Conservation (phyloP, 2,888 invertebrate species). For the Elmis aenea region DNA sequence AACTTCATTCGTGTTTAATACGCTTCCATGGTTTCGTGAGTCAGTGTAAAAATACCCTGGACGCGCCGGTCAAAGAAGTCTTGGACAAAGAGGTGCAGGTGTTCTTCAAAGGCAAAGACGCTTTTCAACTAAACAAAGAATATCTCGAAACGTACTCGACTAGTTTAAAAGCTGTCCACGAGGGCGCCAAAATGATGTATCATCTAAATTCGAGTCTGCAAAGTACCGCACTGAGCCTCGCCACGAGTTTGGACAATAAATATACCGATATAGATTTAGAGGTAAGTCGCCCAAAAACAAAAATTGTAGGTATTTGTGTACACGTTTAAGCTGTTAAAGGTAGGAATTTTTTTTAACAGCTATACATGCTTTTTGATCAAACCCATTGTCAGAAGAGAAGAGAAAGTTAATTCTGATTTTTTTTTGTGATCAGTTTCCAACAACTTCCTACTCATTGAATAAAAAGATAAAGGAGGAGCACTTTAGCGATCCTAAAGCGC, state of each 20-base stretch:
- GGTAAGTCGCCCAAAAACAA: no score
- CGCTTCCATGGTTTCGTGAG: slow-evolving; percentile 62
- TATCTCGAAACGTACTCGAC: slow-evolving; percentile 57
- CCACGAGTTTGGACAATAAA: slow-evolving; percentile 52
- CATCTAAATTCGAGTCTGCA: slow-evolving; percentile 65
- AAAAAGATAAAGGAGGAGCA: no score
- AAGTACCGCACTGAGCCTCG: slow-evolving; percentile 58
- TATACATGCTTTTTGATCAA: not conserved
- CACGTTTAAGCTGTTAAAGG: no score
- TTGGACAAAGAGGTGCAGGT: slow-evolving; percentile 50
- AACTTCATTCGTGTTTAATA: slow-evolving; percentile 81
- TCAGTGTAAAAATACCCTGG: slow-evolving; percentile 44
- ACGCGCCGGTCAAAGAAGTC: slow-evolving; percentile 51
- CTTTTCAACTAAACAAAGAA: slow-evolving; percentile 62
- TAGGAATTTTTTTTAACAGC: not conserved
- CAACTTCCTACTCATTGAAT: no score
- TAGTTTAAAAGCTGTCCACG: slow-evolving; percentile 73
- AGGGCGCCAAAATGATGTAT: slow-evolving; percentile 78
- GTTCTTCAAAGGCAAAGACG: slow-evolving; percentile 55
- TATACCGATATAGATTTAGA: slow-evolving; percentile 50
- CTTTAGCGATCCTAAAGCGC: no score
- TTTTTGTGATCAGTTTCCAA: no score
- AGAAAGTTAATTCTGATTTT: not conserved
- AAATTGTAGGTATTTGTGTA: no score
- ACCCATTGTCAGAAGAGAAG: not conserved